A percentile compares a stretch with the other conserved stretches of the same genome.
Conservation (phyloP, 1,140 invertebrate genomes). For the Penaeus vannamei region DNA sequence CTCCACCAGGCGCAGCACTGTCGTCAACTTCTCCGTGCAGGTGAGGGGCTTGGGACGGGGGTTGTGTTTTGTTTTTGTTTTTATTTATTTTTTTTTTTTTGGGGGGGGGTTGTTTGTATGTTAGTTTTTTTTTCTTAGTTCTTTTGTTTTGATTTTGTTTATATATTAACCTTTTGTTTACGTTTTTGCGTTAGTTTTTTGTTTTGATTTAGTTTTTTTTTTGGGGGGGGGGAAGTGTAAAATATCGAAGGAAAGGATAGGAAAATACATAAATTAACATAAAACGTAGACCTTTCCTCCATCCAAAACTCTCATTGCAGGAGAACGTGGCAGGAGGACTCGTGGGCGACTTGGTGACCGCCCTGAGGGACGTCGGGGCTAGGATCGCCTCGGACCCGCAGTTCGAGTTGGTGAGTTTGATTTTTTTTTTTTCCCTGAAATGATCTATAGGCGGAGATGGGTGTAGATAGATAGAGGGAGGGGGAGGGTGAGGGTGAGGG, state of each 20-base stretch:
- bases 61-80: neutral
- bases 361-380: conserved; percentile 28
- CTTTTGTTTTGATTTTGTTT: neutral
- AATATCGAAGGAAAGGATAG: no score
- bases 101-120: no score
- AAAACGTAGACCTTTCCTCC: no score
- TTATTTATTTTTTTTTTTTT: neutral
- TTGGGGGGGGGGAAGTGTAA: no score
- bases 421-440: neutral
- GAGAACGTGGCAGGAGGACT: conserved; percentile 56
- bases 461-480: no score
- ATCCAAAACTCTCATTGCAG: neutral
- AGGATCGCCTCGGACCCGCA: conserved; percentile 50
- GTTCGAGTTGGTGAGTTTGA: conserved; percentile 48
- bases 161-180: neutral
- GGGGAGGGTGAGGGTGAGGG: no score
- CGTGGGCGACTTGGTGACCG: conserved; percentile 43
- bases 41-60: conserved; percentile 19
- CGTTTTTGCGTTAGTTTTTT: no score
- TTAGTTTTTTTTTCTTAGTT: no score
- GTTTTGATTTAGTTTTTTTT: no score
- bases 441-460: no score
- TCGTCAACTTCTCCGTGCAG: conserved; percentile 60
- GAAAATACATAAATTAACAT: no score
- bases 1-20: conserved; percentile 42